Evolutionary conservation across 2,113 vertebrate species (phyloP), one percentile per base, ranked within the genome.

Genomic region (Suncus etruscus): DNA sequence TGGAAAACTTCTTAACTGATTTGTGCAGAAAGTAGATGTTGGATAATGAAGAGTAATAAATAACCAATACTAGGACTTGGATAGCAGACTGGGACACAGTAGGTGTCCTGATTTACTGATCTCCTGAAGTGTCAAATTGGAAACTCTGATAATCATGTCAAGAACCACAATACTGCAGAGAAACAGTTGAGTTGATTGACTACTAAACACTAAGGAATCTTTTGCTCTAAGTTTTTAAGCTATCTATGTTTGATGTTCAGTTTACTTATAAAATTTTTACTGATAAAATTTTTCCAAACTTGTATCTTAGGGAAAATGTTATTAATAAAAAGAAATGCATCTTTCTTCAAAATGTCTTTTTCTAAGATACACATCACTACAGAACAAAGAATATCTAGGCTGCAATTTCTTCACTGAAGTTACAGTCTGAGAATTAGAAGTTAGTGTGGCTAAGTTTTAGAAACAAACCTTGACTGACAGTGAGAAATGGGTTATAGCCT

Each of bases 101-200:
- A 81, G 82, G 93, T 72, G 29, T 93, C 93, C 94, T n/a, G 45
- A 95, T 94, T 79, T 82, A 95, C n/a, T 20, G 47, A 82, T 80
- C 92, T 80, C 61, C 66, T 94, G 82, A 95, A 97, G 87, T 93
- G 87, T 89, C 92, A 96, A 74, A 86, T 75, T 96, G 69, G 61
- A 95, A 87, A 82, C 73, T 75, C 81, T 5, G 93, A 94, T 86
- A 87, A 94, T 95, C 91, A 83, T 73, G 39, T 94, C 77, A 93
- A 90, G 48, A 89, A 77, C 65, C 76, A 95, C 47, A 83, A 94
- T 32, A 90, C 61, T 66, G 92, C 68, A 96, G 91, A 95, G 90
- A 90, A 97, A 90, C 48, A 92, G 91, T 91, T 90, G 74, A 69
- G 90, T 83, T 96, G 94, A 96, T 58, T 94, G 84, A 93, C 32